Conservation (phyloP, 2,888 invertebrate genomes). For the Ethmia dodecea region DNA sequence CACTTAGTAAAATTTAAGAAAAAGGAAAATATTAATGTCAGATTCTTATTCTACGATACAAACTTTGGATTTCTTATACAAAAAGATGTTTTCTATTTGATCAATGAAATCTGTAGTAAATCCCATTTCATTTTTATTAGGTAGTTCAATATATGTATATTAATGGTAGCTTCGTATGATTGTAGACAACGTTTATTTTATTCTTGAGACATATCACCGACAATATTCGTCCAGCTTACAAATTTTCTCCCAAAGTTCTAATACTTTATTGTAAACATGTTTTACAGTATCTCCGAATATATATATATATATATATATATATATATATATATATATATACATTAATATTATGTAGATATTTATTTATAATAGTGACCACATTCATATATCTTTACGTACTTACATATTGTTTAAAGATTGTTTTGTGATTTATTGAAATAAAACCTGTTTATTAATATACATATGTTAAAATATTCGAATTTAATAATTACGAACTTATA, state of each 20-base stretch:
- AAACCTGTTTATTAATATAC: slow-evolving; percentile 78
- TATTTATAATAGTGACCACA: slow-evolving; percentile 56
- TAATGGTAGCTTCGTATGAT: no score
- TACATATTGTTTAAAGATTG: slow-evolving; percentile 33
- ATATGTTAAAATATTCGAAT: slow-evolving; percentile 79
- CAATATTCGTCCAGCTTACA: slow-evolving; percentile 28
- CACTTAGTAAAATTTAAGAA: no score
- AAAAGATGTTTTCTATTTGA: no score
- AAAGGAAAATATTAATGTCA: no score
- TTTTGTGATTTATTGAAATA: slow-evolving; percentile 70
- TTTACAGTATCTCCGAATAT: slow-evolving; percentile 31
- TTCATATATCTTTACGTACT: slow-evolving; percentile 53
- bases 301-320: slow-evolving; percentile 20
- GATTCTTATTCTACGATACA: no score
- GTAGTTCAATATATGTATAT: no score
- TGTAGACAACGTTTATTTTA: slow-evolving; percentile 5
- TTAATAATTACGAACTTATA: slow-evolving; percentile 79
- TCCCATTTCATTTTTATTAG: no score
- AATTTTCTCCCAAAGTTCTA: slow-evolving; percentile 28
- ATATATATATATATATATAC: slow-evolving; percentile 33
- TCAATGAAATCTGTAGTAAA: no score
- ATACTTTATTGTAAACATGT: slow-evolving; percentile 19
- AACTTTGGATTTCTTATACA: no score
- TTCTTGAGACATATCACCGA: slow-evolving; percentile 41
- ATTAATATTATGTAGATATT: slow-evolving; percentile 45